Conservation (phyloP, 2,888 invertebrate genomes). For the Brenthis hecate region DNA sequence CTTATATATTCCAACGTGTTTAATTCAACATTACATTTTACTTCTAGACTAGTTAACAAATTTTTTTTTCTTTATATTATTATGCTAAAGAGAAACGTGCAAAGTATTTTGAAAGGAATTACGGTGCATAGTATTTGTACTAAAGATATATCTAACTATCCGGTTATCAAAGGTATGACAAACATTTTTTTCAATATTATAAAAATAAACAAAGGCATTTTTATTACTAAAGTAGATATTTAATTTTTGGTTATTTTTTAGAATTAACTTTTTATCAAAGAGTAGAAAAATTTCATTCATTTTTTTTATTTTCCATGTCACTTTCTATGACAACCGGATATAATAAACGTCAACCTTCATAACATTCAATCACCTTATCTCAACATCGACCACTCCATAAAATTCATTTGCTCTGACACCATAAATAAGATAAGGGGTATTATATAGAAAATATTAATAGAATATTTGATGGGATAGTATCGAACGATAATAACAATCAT, state of each 20-base stretch:
- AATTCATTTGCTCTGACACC: conserved; percentile 63
- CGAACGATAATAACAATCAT: conserved; percentile 58
- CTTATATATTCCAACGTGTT: conserved; percentile 29
- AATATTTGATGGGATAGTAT: conserved; percentile 68
- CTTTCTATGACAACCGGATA: conserved; percentile 7
- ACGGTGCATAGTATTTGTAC: conserved; percentile 15
- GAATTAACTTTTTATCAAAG: background rate
- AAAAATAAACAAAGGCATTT: too few species aligned
- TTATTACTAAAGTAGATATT: too few species aligned
- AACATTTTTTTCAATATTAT: too few species aligned
- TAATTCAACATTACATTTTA: conserved; percentile 24
- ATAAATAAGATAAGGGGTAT: conserved; percentile 59
- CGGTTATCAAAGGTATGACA: background rate
- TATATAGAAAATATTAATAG: conserved; percentile 55
- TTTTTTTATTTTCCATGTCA: background rate
- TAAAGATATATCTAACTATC: conserved; percentile 9
- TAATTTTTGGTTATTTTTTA: too few species aligned
- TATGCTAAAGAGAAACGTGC: conserved; percentile 22
- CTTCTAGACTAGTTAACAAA: conserved; percentile 4
- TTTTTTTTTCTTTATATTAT: conserved; percentile 10
- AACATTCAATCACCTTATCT: conserved; percentile 70
- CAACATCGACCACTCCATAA: conserved; percentile 62
- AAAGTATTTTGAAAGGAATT: conserved; percentile 14
- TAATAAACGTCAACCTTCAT: conserved; percentile 45
- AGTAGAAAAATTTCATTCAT: background rate